Evolutionary conservation across 2,888 invertebrate genomes (phyloP).

Genomic region (Cheilosia scutellata): DNA sequence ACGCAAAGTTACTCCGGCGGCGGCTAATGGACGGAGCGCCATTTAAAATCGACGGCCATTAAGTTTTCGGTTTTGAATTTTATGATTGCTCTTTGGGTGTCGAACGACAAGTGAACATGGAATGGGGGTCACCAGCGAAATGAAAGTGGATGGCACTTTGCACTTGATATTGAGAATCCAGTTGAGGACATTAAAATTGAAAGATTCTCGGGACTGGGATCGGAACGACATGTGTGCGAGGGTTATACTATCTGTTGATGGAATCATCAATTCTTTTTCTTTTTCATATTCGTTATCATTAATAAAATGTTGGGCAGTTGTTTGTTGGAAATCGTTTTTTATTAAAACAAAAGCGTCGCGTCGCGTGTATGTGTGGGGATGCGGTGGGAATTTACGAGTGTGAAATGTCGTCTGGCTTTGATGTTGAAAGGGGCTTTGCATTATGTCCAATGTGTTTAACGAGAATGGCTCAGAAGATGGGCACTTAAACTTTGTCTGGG

Average conservation of each 20-base stretch:
- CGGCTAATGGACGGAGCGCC: slow-evolving; percentile 69
- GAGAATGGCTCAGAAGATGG: slow-evolving; percentile 6
- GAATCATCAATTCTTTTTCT: slow-evolving; percentile 53
- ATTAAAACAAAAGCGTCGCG: slow-evolving; percentile 33
- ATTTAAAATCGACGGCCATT: slow-evolving; percentile 69
- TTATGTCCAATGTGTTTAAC: slow-evolving; percentile 7
- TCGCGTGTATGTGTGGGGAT: background rate
- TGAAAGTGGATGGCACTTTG: slow-evolving; percentile 66
- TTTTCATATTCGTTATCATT: slow-evolving; percentile 26
- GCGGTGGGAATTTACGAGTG: slow-evolving; percentile 53
- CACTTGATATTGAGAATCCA: slow-evolving; percentile 60
- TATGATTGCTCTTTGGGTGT: slow-evolving; percentile 56
- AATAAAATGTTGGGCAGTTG: slow-evolving; percentile 64
- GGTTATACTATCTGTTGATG: slow-evolving; percentile 43
- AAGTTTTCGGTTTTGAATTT: slow-evolving; percentile 69
- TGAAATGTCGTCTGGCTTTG: slow-evolving; percentile 62
- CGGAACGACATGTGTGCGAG: slow-evolving; percentile 11
- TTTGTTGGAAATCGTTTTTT: slow-evolving; percentile 58
- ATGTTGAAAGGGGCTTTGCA: slow-evolving; percentile 14
- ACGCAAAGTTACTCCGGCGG: no score
- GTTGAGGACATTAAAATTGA: slow-evolving; percentile 63
- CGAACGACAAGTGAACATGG: slow-evolving; percentile 8
- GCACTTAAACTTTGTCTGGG: slow-evolving; percentile 28
- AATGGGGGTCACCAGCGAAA: background rate
- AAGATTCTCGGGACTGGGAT: slow-evolving; percentile 24